Base-by-base conservation (phyloP, 2,797 vertebrate species). In the Sebastes trivittatus region DNA sequence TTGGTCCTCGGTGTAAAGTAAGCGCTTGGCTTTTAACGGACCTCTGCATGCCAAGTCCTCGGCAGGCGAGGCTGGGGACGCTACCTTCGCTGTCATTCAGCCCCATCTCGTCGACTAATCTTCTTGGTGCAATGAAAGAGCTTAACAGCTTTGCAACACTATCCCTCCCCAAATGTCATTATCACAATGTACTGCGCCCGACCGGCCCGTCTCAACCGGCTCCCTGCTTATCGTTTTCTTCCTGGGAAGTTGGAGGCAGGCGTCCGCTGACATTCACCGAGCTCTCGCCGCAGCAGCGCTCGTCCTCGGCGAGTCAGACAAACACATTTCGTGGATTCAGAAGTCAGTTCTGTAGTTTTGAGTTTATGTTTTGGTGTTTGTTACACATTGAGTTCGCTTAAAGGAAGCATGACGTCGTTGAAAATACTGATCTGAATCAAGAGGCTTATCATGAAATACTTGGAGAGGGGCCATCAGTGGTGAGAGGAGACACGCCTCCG, bases 121-220 rank as follows among this genome's bases (percentile, higher is more conserved):
- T 96, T 94, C 95, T 95, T 94, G 93, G 93, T 94, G 92, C 93
- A 84, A 95, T 95, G 94, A 93, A 95, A 94, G 94, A 95, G 96
- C 95, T 96, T 95, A 95, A 95, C 94, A 91, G 95, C 95, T 96
- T 96, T 95, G 95, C 94, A 92, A 95, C 92, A 84, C 89, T 91
- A 94, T 95, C 95, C 94, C 93, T 92, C 94, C 95, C 95, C 95
- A 94, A 95, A 96, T 93, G 94, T 95, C 95, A 96, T 95, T 95
- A 95, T 95, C 92, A 91, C 94, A 91, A 93, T 92, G 91, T 88
- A 89, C 88, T 82, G 92, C 77, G 63, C 90, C 84, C 84, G 86
- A 81, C 90, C 90, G 78, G 80, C 86, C 42, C 89, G 88, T 91
- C 91, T 93, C 90, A 46, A 83, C 87, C 89, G 68, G 87, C 90